phyloP scores from a whole-genome alignment of 2,888 invertebrate species.

The Neoitamus cyanurus region DNA sequence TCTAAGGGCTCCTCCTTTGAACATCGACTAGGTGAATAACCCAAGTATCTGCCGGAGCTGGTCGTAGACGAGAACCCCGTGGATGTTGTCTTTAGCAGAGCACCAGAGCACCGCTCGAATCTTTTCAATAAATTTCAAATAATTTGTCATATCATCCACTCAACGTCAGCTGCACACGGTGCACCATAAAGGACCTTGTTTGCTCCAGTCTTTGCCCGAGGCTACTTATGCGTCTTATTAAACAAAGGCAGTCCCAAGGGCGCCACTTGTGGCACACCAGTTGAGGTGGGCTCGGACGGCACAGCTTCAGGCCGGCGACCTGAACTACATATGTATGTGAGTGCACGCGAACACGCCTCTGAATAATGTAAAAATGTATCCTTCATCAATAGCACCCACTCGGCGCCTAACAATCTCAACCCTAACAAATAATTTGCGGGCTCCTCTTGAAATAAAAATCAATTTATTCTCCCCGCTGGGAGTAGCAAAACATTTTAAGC shows the following conservation, averaged over 20 bases:
- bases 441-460: background rate
- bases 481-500: background rate
- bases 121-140: constrained; percentile 7
- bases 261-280: background rate
- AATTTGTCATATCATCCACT: background rate
- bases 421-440: background rate
- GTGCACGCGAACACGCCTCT: background rate
- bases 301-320: background rate
- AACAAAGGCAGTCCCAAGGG: background rate
- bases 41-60: background rate
- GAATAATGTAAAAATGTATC: background rate
- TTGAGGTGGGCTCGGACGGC: background rate
- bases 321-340: background rate
- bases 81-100: background rate
- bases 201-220: background rate
- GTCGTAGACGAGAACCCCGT: background rate
- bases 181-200: background rate
- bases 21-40: background rate
- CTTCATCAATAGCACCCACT: background rate
- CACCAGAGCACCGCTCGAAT: background rate
- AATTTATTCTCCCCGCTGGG: background rate
- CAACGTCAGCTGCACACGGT: background rate
- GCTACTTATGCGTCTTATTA: background rate
- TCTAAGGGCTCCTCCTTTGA: background rate
- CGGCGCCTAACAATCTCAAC: background rate